Base-by-base conservation (phyloP, 2,888 invertebrate genomes). In the Lysandra bellargus region DNA sequence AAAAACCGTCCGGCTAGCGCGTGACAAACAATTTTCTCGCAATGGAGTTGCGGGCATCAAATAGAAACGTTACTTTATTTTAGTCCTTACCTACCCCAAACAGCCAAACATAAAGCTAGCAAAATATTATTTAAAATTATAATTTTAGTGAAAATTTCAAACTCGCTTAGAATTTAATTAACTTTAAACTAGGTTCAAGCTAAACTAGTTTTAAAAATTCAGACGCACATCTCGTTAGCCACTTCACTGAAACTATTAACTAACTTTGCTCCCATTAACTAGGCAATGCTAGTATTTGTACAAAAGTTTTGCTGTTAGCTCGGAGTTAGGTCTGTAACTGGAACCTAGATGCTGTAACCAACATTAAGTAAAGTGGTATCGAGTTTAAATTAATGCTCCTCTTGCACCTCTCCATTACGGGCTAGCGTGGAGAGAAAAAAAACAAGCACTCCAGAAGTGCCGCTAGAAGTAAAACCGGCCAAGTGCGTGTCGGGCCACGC, bases 231-330 rank as follows among this genome's bases (percentile, higher is more conserved):
- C 64, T 69, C 33, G 37, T 69, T 69, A 69, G 64, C 64, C 30
- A 57, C 57, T 57, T 33, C 7, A 69, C 33, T 37, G 69, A 37
- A 69, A 69, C 23, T 23, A 23, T 23, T 0, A 23, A 23, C 33
- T 37, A 69, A 69, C 69, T 69, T 69, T 17, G 14, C 69, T 69
- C 69, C 33, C 69, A 69, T 69, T 69, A 37, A 37, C 17, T 69
- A 37, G 37, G 69, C 37, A 69, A 69, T 69, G 17, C 12, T 33
- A 69, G 69, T 37, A 14, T 69, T 37, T 69, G 4, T 30, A 4
- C 33, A 17, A 69, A 69, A 69, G 69, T 69, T 69, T 14, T 14
- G 69, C 33, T 37, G 69, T 14, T 69, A 33, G 69, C 30, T 69
- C 4, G 33, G 33, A 69, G 64, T 37, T 69, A 37, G 23, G 69